These are phyloP conservation scores for Edolisoma coerulescens DNA, from an alignment of 2,113 vertebrate genomes.

Conservation along the genomic window DNA sequence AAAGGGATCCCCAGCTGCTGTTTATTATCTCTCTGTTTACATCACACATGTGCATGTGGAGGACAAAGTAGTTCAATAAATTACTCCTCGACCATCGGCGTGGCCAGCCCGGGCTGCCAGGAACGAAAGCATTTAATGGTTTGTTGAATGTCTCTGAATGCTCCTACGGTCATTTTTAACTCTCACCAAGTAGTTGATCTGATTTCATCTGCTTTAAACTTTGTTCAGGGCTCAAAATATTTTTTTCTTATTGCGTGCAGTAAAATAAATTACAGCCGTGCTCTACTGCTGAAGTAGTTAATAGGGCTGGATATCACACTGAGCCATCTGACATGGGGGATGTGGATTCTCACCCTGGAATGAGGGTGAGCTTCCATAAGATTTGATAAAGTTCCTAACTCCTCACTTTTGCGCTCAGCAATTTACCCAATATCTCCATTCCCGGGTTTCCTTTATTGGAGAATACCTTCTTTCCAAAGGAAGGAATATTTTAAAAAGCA, in stretches of 20 bases:
- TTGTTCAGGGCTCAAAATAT: not conserved
- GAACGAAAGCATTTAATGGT: conserved; percentile 42
- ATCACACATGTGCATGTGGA: conserved; percentile 53
- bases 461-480: not conserved
- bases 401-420: not conserved
- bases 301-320: not conserved
- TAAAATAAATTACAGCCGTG: not conserved
- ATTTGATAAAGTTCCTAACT: not conserved
- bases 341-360: not conserved
- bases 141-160: conserved; percentile 26
- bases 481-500: not conserved
- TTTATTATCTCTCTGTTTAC: conserved; percentile 66
- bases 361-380: too few species aligned
- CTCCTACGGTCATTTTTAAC: conserved; percentile 15
- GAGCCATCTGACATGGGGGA: not conserved
- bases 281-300: not conserved
- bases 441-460: not conserved
- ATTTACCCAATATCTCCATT: not conserved
- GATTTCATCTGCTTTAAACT: not conserved
- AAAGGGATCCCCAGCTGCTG: conserved; percentile 61
- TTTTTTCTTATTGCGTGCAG: not conserved
- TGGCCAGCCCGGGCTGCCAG: not conserved
- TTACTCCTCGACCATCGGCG: not conserved
- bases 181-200: not conserved
- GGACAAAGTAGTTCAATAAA: conserved; percentile 62